phyloP scores from a whole-genome alignment of 23 tunicate genomes.

The Botrylloides violaceus region DNA sequence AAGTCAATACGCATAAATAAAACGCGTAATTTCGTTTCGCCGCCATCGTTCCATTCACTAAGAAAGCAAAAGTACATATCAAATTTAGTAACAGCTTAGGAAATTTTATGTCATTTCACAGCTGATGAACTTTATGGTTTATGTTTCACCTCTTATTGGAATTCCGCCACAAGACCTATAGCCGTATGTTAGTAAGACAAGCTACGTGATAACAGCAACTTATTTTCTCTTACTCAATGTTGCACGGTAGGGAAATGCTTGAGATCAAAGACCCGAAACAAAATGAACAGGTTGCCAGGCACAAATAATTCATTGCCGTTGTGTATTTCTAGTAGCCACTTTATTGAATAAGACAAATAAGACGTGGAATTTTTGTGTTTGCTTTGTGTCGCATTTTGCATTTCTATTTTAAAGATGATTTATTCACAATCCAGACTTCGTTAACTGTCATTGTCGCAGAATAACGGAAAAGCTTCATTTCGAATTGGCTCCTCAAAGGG shows the following conservation, averaged over 20 bases:
- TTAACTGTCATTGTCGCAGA: background rate
- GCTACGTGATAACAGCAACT: background rate
- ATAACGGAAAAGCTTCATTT: too few species aligned
- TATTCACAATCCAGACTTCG: background rate
- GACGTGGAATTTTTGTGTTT: background rate
- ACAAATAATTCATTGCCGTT: constrained; percentile 1
- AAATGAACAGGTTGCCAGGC: background rate
- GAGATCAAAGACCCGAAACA: background rate
- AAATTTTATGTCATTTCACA: background rate
- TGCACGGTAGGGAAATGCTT: background rate
- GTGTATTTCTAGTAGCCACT: background rate
- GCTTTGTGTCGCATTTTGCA: background rate
- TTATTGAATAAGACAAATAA: background rate
- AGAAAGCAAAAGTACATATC: too few species aligned
- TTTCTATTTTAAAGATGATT: background rate
- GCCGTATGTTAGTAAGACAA: background rate
- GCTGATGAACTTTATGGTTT: background rate
- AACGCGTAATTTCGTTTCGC: too few species aligned
- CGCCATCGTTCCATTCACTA: too few species aligned
- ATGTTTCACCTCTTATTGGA: background rate
- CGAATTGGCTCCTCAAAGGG: too few species aligned
- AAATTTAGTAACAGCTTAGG: too few species aligned
- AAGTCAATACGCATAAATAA: too few species aligned
- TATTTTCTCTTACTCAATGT: background rate
- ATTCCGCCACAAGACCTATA: background rate